These are phyloP conservation scores for Apocheima hispidaria DNA, from an alignment of 2,888 invertebrate species.

Conservation along the genomic window DNA sequence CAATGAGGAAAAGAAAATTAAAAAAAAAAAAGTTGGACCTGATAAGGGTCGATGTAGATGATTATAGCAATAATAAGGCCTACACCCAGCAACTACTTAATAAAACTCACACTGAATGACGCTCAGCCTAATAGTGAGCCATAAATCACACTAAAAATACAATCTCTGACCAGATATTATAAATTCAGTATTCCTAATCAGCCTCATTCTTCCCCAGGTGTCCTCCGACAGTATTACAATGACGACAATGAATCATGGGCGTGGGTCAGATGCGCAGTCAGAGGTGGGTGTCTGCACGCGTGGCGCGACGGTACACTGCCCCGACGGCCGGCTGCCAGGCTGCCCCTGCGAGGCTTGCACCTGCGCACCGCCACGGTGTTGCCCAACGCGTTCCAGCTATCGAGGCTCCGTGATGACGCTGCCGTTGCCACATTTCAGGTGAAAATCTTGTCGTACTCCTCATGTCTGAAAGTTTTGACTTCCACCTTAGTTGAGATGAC, in stretches of 20 bases:
- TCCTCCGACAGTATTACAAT: conserved; percentile 80
- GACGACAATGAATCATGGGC: conserved; percentile 73
- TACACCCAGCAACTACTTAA: too few species aligned
- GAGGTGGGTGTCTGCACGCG: conserved; percentile 74
- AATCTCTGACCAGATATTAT: neutral
- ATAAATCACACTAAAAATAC: too few species aligned
- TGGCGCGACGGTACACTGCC: conserved; percentile 83
- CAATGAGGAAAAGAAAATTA: too few species aligned
- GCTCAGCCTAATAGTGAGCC: too few species aligned
- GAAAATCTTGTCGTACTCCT: conserved; percentile 21
- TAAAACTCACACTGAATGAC: too few species aligned
- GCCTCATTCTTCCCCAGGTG: conserved; percentile 60
- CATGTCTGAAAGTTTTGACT: too few species aligned
- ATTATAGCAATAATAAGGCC: too few species aligned
- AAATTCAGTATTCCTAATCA: conserved; percentile 9
- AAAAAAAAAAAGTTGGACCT: too few species aligned
- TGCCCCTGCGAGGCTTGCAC: conserved; percentile 75
- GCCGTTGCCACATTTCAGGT: conserved; percentile 84
- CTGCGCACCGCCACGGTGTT: conserved; percentile 69
- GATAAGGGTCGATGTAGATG: too few species aligned
- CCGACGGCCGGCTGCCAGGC: conserved; percentile 71
- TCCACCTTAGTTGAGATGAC: too few species aligned
- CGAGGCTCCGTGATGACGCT: conserved; percentile 76
- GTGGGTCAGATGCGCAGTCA: conserved; percentile 80
- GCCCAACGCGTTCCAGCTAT: conserved; percentile 81